Base-by-base conservation (phyloP, 1,140 invertebrate genomes). In the Musca vetustissima region DNA sequence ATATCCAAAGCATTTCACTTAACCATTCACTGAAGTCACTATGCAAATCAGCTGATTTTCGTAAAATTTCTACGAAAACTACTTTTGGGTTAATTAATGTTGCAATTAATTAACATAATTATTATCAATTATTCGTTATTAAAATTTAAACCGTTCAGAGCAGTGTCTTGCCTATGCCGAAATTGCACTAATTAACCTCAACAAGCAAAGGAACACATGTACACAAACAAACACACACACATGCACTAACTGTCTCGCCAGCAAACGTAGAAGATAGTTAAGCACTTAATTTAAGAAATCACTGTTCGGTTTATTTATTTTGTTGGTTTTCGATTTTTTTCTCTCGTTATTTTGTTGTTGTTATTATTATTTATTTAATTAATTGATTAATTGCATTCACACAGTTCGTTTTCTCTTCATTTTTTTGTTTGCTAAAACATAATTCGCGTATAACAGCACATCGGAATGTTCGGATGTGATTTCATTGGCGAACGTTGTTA, bases 291-390 rank as follows among this genome's bases (percentile, higher is more conserved):
- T 61, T 61, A 22, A 17, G 25, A 22, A 22, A 22, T 61, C 25
- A 61, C 22, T 61, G 17, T 61, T 25, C 8, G 25, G n/a, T 61
- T 61, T 22, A 36, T 25, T 61, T n/a, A n/a, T 32, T 9, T 3
- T 9, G 28, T 32, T 61, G 25, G n/a, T 28, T 61, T 61, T 24
- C 6, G 25, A 32, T 28, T 61, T 25, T 11, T 61, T 61, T n/a
- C 1, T 67, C 2, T 67, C 53, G 14, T 49, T 21, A 32, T 32
- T 9, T 67, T 52, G 32, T 64, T 64, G 59, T 64, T 69, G 6
- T 64, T 69, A 14, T 57, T 48, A 15, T 64, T 28, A 28, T 64
- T 47, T 28, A 49, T 48, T 48, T 64, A n/a, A 13, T 52, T 69
- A 43, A 43, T 43, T 43, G 36, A 43, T 43, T 43, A 43, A 43